These are phyloP conservation scores for Drosophila eohydei DNA, from an alignment of 2,888 invertebrate genomes.

Conservation along the genomic window DNA sequence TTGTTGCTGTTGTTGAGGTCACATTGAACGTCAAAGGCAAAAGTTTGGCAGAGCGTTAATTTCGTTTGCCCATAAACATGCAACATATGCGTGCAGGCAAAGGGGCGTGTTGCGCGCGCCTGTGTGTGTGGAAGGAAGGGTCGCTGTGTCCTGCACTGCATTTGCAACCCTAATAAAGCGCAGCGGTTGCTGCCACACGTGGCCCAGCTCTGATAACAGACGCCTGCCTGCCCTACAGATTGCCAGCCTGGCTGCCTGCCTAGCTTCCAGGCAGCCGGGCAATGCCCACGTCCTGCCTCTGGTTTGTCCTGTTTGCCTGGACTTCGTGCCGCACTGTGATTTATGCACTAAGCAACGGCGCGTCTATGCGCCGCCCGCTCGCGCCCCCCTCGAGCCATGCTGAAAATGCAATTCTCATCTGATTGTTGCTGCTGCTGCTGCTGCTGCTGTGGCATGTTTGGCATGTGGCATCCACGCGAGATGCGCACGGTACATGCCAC, in stretches of 20 bases:
- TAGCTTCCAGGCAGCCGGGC: constrained; percentile 5
- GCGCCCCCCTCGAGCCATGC: constrained; percentile 10
- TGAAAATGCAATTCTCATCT: constrained; percentile 43
- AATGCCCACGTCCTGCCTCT: constrained; percentile 24
- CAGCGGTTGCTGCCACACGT: constrained; percentile 58
- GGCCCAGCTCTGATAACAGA: constrained; percentile 66
- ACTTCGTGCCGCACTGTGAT: constrained; percentile 52
- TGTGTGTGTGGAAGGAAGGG: constrained; percentile 42
- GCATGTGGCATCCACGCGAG: constrained; percentile 63
- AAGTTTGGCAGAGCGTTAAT: constrained; percentile 71
- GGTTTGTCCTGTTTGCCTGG: constrained; percentile 37
- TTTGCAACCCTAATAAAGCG: constrained; percentile 75
- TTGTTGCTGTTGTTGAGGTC: constrained; percentile 70
- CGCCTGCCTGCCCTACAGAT: constrained; percentile 14
- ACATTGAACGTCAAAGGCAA: constrained; percentile 75
- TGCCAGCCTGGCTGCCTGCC: constrained; percentile 8
- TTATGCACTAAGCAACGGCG: constrained; percentile 72
- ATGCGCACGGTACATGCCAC: constrained; percentile 51
- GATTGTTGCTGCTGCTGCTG: constrained; percentile 35
- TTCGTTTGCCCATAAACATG: constrained; percentile 78
- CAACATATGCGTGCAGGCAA: constrained; percentile 64
- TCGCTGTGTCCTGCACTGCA: constrained; percentile 48
- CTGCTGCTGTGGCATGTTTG: constrained; percentile 57
- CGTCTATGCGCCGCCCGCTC: constrained; percentile 13
- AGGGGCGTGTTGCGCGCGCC: constrained; percentile 26